Evolutionary conservation across 1,140 invertebrate species (phyloP).

Genomic region (Drosophila tani): DNA sequence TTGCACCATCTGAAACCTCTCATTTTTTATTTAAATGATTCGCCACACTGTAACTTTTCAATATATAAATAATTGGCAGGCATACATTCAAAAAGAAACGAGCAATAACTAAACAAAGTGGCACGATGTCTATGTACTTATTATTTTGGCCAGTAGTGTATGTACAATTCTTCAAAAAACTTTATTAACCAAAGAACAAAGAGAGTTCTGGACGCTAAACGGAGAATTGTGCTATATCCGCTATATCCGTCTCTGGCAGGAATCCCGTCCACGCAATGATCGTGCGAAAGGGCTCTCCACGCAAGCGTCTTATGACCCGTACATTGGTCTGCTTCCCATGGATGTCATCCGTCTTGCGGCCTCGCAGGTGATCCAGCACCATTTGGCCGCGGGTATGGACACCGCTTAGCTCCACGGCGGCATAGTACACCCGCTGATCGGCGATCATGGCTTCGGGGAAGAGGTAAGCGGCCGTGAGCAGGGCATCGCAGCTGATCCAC

Average conservation of each 20-base stretch:
- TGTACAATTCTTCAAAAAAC: not conserved
- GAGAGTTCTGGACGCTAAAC: not conserved
- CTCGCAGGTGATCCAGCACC: constrained; percentile 63
- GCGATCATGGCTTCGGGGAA: constrained; percentile 78
- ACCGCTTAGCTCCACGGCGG: constrained; percentile 62
- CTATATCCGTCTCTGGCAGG: constrained; percentile 16
- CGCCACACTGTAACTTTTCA: too few relatives aligned
- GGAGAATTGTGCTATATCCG: constrained; percentile 12
- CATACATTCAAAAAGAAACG: too few relatives aligned
- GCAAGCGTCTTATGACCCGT: constrained; percentile 39
- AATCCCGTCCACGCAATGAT: constrained; percentile 56
- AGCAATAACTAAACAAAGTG: too few relatives aligned
- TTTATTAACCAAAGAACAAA: not conserved
- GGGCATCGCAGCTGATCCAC: constrained; percentile 86
- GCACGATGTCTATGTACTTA: too few relatives aligned
- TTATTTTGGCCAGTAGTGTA: too few relatives aligned
- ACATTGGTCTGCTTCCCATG: constrained; percentile 43
- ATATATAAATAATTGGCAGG: too few relatives aligned
- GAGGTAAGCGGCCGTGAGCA: constrained; percentile 86
- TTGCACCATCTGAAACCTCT: too few relatives aligned
- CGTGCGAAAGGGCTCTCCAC: constrained; percentile 40
- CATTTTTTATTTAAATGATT: too few relatives aligned
- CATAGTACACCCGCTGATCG: constrained; percentile 78
- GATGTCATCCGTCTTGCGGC: constrained; percentile 32
- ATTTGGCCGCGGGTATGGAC: constrained; percentile 66